Percentiles rank a stretch among this genome's conserved stretches.
phyloP scores from a whole-genome alignment of 2,113 vertebrate species.

The human (Homo sapiens) region DNA sequence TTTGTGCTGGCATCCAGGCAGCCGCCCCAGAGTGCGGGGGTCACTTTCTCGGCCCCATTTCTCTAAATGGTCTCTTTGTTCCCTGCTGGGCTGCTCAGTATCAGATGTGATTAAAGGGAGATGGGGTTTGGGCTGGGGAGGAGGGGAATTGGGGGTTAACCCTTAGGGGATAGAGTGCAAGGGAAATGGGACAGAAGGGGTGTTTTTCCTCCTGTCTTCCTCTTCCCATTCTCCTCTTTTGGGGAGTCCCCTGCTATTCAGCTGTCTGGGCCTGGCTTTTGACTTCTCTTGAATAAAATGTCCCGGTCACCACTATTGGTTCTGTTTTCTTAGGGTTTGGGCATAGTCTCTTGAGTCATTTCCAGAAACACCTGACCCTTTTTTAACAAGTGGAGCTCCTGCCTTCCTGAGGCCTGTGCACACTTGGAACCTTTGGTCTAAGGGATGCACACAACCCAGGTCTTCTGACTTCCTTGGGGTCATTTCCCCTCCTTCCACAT shows the following conservation, averaged over 20 bases:
- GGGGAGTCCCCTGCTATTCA: not conserved
- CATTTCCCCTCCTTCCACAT: not conserved
- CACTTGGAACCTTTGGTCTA: not conserved
- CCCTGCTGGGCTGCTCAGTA: conserved; percentile 81
- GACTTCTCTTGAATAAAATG: not conserved
- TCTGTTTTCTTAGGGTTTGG: not conserved
- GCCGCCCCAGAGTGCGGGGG: conserved; percentile 85
- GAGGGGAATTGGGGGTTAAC: conserved; percentile 45
- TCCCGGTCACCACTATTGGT: not conserved
- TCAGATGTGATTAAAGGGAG: conserved; percentile 90
- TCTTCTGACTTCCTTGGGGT: not conserved
- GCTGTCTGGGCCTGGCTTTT: not conserved
- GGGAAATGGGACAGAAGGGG: not conserved
- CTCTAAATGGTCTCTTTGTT: conserved; percentile 89
- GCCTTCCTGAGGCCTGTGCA: not conserved
- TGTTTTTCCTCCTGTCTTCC: not conserved
- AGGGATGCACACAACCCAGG: not conserved
- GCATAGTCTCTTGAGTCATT: not conserved
- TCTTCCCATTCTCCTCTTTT: not conserved
- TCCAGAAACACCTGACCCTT: not conserved
- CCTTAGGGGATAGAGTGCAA: conserved; percentile 55
- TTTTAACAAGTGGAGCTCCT: not conserved
- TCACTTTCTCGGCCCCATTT: conserved; percentile 85
- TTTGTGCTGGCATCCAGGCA: conserved; percentile 88
- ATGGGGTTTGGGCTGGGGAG: conserved; percentile 25